Conservation (phyloP, 2,888 invertebrate species). For the Vanessa cardui region DNA sequence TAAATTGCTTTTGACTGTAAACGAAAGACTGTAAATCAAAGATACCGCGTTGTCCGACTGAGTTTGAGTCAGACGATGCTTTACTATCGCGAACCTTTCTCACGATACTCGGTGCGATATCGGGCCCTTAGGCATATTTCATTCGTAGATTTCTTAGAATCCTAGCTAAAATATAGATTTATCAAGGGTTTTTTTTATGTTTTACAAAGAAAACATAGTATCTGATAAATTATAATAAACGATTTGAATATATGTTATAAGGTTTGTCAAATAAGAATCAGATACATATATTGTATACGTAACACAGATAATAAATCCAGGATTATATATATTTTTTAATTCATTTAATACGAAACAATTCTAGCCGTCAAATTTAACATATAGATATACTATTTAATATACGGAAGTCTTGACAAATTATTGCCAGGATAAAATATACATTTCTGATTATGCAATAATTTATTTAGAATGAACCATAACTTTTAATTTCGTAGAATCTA, state of each 20-base stretch:
- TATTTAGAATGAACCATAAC: not conserved
- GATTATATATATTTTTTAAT: no score
- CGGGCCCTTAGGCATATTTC: slow-evolving; percentile 10
- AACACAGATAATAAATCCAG: no score
- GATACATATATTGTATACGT: no score
- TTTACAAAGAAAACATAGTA: no score
- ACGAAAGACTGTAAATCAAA: slow-evolving; percentile 70
- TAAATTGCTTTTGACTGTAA: slow-evolving; percentile 65
- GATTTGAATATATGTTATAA: no score
- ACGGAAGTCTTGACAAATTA: no score
- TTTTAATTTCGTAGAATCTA: slow-evolving; percentile 3
- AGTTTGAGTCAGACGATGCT: slow-evolving; percentile 65
- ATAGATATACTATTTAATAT: no score
- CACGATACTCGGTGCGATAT: slow-evolving; percentile 57
- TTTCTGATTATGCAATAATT: not conserved
- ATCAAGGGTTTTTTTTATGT: slow-evolving; percentile 1
- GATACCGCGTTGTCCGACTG: slow-evolving; percentile 64
- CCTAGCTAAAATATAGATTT: slow-evolving; percentile 6
- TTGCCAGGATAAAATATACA: not conserved
- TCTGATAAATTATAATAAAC: no score
- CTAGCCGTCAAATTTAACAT: no score
- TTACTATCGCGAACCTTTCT: slow-evolving; percentile 70
- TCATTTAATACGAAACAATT: no score
- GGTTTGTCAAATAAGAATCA: no score
- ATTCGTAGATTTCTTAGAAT: slow-evolving; percentile 20